Conservation (phyloP, 2,888 invertebrate genomes). For the Caradrina kadenii region DNA sequence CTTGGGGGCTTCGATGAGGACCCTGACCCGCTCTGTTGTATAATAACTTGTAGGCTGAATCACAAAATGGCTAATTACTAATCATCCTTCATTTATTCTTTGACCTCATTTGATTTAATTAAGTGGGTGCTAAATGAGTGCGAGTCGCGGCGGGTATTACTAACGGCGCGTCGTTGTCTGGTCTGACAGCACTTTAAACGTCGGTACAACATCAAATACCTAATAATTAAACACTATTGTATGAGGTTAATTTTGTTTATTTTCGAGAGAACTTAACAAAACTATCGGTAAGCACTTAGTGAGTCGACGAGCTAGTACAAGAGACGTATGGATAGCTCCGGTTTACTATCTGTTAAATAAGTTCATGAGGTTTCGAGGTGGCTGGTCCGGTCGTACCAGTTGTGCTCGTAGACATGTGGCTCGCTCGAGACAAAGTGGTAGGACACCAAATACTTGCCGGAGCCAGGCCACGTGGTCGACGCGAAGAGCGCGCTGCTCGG, state of each 20-base stretch:
- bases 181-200: slow-evolving; percentile 12
- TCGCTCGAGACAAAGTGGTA: slow-evolving; percentile 47
- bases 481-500: background rate
- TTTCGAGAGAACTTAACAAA: background rate
- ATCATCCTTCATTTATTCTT: slow-evolving; percentile 59
- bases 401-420: slow-evolving; percentile 33
- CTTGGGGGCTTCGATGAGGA: slow-evolving; percentile 38
- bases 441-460: slow-evolving; percentile 20
- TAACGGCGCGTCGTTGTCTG: slow-evolving; percentile 15
- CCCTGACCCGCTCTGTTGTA: slow-evolving; percentile 59
- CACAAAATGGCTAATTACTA: slow-evolving; percentile 56
- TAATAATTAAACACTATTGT: slow-evolving; percentile 12
- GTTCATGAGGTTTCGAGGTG: slow-evolving; percentile 41
- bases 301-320: background rate
- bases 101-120: slow-evolving; percentile 64
- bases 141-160: slow-evolving; percentile 25
- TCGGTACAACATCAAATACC: slow-evolving; percentile 1
- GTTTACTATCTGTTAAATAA: slow-evolving; percentile 20
- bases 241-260: background rate
- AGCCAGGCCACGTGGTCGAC: background rate
- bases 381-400: slow-evolving; percentile 44
- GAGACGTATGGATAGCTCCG: slow-evolving; percentile 5
- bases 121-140: slow-evolving; percentile 39
- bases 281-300: background rate
- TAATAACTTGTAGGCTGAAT: slow-evolving; percentile 37